Conservation (phyloP, 2,113 vertebrate species). For the Dryoscopus gambensis region DNA sequence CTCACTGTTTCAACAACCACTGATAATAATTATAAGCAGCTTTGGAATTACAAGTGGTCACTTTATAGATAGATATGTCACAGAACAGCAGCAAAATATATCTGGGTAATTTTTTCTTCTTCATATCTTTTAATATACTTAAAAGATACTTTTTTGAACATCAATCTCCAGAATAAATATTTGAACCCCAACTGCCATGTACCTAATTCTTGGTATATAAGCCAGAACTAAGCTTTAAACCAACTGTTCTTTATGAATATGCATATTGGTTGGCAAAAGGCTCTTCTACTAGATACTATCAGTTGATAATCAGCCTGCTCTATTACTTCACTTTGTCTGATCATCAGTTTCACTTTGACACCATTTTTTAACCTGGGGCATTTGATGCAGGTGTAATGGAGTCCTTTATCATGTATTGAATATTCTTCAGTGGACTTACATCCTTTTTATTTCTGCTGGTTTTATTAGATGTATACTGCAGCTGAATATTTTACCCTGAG, state of each 20-base stretch:
- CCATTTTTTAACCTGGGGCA: not conserved
- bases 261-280: not conserved
- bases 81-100: not conserved
- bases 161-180: not conserved
- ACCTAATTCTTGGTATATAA: not conserved
- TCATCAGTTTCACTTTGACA: not conserved
- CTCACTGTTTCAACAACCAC: not conserved
- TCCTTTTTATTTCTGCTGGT: not conserved
- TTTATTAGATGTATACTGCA: conserved; percentile 26
- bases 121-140: not conserved
- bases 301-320: not conserved
- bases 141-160: not conserved
- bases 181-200: not conserved
- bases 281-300: not conserved
- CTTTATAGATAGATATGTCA: not conserved
- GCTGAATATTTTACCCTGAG: conserved; percentile 16
- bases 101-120: not conserved
- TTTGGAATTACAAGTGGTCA: not conserved
- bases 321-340: not conserved
- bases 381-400: not conserved
- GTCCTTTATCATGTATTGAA: not conserved
- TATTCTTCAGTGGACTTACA: not conserved
- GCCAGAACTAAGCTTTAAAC: not conserved
- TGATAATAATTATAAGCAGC: not conserved
- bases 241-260: not conserved